A percentile compares a stretch with the other conserved stretches of the same genome.
Conservation (phyloP, 2,888 invertebrate genomes). For the Aphodius sticticus region DNA sequence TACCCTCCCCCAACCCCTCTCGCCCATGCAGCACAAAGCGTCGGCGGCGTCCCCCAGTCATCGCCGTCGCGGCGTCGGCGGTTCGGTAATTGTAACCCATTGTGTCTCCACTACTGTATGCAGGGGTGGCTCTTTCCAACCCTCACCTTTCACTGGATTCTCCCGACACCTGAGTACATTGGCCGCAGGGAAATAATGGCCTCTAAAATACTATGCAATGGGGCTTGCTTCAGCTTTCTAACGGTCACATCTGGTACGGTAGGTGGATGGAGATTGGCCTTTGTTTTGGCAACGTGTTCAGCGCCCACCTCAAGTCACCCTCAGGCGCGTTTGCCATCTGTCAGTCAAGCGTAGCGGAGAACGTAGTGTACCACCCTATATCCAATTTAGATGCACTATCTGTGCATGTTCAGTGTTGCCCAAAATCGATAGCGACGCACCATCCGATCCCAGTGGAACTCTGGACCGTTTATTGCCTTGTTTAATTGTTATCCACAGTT, state of each 20-base stretch:
- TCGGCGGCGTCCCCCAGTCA: neutral
- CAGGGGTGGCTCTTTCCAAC: neutral
- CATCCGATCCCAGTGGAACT: neutral
- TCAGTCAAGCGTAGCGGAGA: neutral
- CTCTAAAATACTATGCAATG: neutral
- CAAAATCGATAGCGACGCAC: neutral
- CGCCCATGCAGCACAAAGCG: neutral
- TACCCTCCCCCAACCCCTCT: neutral
- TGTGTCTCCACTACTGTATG: neutral
- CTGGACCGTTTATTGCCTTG: neutral
- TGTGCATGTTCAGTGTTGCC: conserved; percentile 4
- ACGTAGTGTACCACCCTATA: neutral
- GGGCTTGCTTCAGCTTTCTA: neutral
- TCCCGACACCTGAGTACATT: neutral
- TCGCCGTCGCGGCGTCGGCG: neutral
- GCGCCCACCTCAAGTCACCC: neutral
- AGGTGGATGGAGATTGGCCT: neutral
- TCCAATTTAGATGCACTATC: conserved; percentile 4
- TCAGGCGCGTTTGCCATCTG: neutral
- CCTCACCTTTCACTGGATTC: neutral
- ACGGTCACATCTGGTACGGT: neutral
- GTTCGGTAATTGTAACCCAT: neutral
- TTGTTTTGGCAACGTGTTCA: neutral
- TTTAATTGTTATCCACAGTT: conserved; percentile 4
- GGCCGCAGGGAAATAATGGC: neutral